Evolutionary conservation across 2,113 vertebrate species (phyloP).

Genomic region (Kobus ellipsiprymnus): DNA sequence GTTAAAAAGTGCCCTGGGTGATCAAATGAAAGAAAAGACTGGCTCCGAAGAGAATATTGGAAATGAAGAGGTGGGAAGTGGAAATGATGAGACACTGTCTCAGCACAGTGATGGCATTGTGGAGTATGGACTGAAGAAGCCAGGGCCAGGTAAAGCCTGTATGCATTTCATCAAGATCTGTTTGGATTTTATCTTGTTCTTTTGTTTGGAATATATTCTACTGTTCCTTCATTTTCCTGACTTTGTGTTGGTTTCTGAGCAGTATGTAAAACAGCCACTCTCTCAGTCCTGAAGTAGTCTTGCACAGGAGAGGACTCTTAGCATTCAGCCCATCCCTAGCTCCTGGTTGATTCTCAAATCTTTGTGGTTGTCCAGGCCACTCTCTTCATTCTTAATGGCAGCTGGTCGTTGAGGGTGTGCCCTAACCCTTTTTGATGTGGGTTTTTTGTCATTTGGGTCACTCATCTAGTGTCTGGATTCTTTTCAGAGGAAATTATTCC

Average conservation of each 20-base stretch:
- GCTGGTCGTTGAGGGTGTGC: background rate
- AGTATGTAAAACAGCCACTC: background rate
- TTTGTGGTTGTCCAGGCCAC: background rate
- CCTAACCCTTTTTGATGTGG: background rate
- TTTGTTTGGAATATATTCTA: background rate
- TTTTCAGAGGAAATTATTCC: background rate
- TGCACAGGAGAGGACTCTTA: background rate
- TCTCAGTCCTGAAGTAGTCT: background rate
- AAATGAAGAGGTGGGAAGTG: slow-evolving; percentile 32
- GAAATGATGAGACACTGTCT: slow-evolving; percentile 84
- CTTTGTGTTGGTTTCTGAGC: background rate
- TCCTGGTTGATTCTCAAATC: background rate
- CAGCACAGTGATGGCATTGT: slow-evolving; percentile 89
- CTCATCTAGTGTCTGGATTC: background rate
- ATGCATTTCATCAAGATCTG: background rate
- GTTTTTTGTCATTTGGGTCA: background rate
- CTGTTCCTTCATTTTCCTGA: background rate
- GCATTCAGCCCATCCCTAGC: background rate
- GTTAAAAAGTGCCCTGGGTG: slow-evolving; percentile 87
- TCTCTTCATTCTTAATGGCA: background rate
- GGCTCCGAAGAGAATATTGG: slow-evolving; percentile 45
- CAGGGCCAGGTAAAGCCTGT: slow-evolving; percentile 76
- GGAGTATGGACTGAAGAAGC: slow-evolving; percentile 77
- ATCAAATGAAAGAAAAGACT: slow-evolving; percentile 45
- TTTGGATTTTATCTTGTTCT: background rate